Base-by-base conservation (phyloP, 2,113 vertebrate species). In the Picathartes gymnocephalus region DNA sequence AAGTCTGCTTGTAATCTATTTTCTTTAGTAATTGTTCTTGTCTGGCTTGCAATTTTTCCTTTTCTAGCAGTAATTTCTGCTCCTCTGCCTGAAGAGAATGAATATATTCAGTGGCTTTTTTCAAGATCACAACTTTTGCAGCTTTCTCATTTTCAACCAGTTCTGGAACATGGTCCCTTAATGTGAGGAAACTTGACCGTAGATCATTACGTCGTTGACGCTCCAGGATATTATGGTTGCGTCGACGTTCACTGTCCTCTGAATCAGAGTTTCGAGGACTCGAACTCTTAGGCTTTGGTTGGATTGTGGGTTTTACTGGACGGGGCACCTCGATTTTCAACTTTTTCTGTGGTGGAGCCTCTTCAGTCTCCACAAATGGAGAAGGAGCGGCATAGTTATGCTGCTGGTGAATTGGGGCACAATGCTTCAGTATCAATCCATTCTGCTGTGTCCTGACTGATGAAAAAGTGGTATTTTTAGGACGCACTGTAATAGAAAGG, bases 151-250 rank as follows among this genome's bases (percentile, higher is more conserved):
- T 99, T 97, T 98, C 97, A 66, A 99, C 98, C 93, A 99, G 98
- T 98, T 99, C 99, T 1, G 99, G 99, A 97, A 99, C 99, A 73
- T 99, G 99, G 98, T 99, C 99, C 85, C 99, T 99, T 96, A 99
- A 98, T 0, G 98, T 99, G 78, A 99, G 98, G 96, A 99, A 99
- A 97, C 99, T 99, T 80, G 99, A 99, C 54, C 99, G 98, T 85
- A 99, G 97, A 98, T 99, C 99, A n/a, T 99, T 99, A 82, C 99
- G 99, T 30, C 99, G 98, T 54, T 99, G 99, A 76, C 99, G 99
- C 93, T 99, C 99, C 93, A 99, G 93, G 91, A 99, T 99, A 93
- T 99, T 99, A 98, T 99, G 99, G 97, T 99, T 99, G 45, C 99
- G 99, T 48, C 99, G 97, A 25, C 99, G 98, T 95, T 99, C 99